Evolutionary conservation across 2,888 invertebrate species (phyloP).

Genomic region (Ditula angustiorana): DNA sequence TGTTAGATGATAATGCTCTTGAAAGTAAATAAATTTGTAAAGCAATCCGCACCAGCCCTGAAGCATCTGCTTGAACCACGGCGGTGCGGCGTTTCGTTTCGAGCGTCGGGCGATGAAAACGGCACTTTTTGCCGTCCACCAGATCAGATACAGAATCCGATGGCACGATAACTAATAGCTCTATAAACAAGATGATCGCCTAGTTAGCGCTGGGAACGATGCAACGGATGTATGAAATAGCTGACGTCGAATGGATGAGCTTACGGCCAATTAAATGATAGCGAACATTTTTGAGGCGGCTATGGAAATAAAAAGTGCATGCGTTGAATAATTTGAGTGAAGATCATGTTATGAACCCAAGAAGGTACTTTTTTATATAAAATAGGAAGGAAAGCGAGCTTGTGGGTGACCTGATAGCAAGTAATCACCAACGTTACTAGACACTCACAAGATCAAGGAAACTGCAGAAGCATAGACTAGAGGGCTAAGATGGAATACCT

Average conservation of each 20-base stretch:
- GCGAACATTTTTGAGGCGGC: conserved; percentile 16
- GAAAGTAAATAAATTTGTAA: neutral
- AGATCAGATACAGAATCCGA: conserved; percentile 74
- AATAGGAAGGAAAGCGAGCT: neutral
- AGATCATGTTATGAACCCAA: neutral
- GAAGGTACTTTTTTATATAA: neutral
- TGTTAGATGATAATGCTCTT: neutral
- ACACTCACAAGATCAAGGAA: too few species aligned
- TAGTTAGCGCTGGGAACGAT: conserved; percentile 71
- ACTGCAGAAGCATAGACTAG: too few species aligned
- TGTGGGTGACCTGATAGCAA: too few species aligned
- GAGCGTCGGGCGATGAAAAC: conserved; percentile 68
- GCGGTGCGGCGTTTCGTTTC: conserved; percentile 43
- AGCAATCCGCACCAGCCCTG: conserved; percentile 13
- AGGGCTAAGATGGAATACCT: too few species aligned
- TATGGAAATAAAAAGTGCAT: conserved; percentile 4
- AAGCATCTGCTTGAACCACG: too few species aligned
- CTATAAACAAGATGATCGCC: conserved; percentile 81
- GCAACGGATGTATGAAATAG: conserved; percentile 56
- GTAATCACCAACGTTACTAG: too few species aligned
- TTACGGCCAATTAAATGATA: conserved; percentile 33
- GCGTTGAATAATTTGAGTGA: neutral
- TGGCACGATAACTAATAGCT: conserved; percentile 77
- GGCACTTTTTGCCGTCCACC: conserved; percentile 69
- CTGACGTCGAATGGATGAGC: conserved; percentile 30